Conservation (phyloP, 2,113 vertebrate genomes). For the Conger conger region DNA sequence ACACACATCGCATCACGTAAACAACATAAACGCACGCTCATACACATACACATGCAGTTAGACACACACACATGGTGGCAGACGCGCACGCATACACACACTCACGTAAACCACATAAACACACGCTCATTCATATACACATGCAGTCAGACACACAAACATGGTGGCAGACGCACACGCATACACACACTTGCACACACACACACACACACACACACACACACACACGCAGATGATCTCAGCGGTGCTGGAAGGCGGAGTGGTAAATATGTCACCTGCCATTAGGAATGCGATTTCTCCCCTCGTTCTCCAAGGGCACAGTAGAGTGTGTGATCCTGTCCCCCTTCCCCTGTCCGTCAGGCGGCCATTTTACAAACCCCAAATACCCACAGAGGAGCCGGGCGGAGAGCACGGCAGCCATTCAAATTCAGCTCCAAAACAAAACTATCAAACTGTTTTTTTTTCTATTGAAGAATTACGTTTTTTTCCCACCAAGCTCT, state of each 20-base stretch:
- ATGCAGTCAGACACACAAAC: too few relatives aligned
- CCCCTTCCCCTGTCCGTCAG: neutral
- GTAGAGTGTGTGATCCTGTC: neutral
- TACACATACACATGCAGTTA: too few relatives aligned
- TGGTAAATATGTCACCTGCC: conserved; percentile 25
- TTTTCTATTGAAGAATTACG: neutral
- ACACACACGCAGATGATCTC: neutral
- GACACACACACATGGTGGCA: too few relatives aligned
- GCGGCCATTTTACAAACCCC: neutral
- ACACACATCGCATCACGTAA: too few relatives aligned
- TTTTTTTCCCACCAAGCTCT: too few relatives aligned
- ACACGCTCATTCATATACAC: too few relatives aligned
- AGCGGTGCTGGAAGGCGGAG: neutral
- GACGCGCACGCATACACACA: too few relatives aligned
- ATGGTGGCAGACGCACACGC: too few relatives aligned
- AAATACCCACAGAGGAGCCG: neutral
- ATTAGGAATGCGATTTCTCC: neutral
- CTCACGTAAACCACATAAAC: too few relatives aligned
- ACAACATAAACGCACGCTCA: too few relatives aligned
- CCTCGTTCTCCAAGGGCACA: neutral
- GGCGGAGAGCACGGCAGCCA: neutral
- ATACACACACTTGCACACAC: too few relatives aligned
- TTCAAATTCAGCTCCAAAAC: neutral
- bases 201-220: neutral
- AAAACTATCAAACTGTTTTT: neutral